Percentiles rank a stretch among this genome's conserved stretches.
Evolutionary conservation across 2,797 vertebrate species (phyloP).

Genomic region (Poecilia wingei): DNA sequence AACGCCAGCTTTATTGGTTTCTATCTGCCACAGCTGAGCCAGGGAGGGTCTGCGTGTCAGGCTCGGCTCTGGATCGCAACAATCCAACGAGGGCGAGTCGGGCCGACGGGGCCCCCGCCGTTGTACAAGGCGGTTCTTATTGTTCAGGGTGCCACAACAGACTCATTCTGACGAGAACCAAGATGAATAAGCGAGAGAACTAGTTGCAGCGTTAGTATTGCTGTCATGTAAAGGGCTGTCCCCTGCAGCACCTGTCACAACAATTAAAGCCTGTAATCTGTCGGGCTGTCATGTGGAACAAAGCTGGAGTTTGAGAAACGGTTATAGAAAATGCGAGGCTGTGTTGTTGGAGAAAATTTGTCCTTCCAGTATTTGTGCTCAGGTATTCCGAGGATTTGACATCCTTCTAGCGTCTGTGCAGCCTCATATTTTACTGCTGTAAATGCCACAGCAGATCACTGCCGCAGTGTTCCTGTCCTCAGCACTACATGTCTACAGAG

Average conservation of each 20-base stretch:
- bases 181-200: slow-evolving; percentile 33
- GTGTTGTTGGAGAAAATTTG: slow-evolving; percentile 32
- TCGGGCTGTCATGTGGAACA: slow-evolving; percentile 35
- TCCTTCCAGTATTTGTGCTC: slow-evolving; percentile 21
- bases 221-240: slow-evolving; percentile 27
- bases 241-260: slow-evolving; percentile 23
- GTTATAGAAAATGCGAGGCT: slow-evolving; percentile 11
- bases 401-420: slow-evolving; percentile 6
- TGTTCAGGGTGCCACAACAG: slow-evolving; percentile 5
- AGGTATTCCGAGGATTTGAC: slow-evolving; percentile 20
- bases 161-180: slow-evolving; percentile 23
- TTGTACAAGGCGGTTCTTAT: slow-evolving; percentile 31
- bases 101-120: slow-evolving; percentile 23
- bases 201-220: slow-evolving; percentile 9
- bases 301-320: slow-evolving; percentile 38
- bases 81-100: slow-evolving; percentile 27
- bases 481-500: background rate
- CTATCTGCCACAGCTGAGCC: slow-evolving; percentile 34
- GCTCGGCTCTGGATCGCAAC: slow-evolving; percentile 13
- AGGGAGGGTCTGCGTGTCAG: slow-evolving; percentile 20
- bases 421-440: background rate
- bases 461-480: background rate
- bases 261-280: slow-evolving; percentile 46
- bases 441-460: slow-evolving; percentile 10
- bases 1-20: slow-evolving; percentile 37